phyloP scores from a whole-genome alignment of 2,797 vertebrate species.

The Kryptolebias ocellatus region DNA sequence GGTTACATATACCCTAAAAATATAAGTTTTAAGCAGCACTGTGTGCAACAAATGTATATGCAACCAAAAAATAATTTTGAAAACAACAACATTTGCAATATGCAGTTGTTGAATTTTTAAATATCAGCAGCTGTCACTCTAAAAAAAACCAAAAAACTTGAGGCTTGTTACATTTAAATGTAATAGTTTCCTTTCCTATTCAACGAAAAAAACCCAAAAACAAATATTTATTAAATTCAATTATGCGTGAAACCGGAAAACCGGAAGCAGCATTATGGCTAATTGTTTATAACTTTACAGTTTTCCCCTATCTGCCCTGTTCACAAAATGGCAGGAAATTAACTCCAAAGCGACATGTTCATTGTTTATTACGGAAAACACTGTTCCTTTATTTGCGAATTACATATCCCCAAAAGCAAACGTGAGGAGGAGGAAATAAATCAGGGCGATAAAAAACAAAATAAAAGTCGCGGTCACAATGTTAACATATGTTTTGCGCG shows the following conservation, averaged over 20 bases:
- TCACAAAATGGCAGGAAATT: conserved; percentile 76
- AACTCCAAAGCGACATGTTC: conserved; percentile 23
- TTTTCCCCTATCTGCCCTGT: background rate
- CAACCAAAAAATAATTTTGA: too few relatives aligned
- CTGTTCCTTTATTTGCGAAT: conserved; percentile 58
- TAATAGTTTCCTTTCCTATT: too few relatives aligned
- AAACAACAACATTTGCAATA: too few relatives aligned
- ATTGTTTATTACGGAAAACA: conserved; percentile 55
- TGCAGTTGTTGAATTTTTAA: too few relatives aligned
- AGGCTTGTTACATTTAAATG: too few relatives aligned
- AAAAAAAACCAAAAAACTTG: too few relatives aligned
- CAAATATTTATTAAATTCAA: background rate
- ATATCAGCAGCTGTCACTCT: too few relatives aligned
- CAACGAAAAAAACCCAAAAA: too few relatives aligned
- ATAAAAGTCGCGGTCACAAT: conserved; percentile 43
- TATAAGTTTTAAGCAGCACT: too few relatives aligned
- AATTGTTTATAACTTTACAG: background rate
- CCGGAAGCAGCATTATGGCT: conserved; percentile 22
- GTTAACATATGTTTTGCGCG: background rate
- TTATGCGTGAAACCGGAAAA: background rate
- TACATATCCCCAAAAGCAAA: conserved; percentile 32
- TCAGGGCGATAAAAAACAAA: conserved; percentile 27
- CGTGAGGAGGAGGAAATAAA: conserved; percentile 26
- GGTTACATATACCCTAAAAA: too few relatives aligned
- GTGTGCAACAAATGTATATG: too few relatives aligned